Conservation (phyloP, 64 coral and sea anemone species). For the Stichodactyla mertensii region DNA sequence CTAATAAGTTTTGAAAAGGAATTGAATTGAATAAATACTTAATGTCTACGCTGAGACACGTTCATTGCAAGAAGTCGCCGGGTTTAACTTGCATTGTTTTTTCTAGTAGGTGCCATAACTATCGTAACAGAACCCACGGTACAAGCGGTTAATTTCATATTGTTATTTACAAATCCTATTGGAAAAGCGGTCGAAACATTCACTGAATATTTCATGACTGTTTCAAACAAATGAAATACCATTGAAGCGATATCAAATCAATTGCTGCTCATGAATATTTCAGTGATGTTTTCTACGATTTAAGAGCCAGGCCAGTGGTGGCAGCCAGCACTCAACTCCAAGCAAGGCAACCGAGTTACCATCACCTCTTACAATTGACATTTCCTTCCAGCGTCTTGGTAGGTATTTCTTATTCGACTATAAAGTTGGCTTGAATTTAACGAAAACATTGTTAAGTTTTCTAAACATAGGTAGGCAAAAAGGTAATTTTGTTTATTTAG, state of each 20-base stretch:
- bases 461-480: slow-evolving; percentile 14
- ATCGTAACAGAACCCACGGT: slow-evolving; percentile 38
- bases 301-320: slow-evolving; percentile 39
- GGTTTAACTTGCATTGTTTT: slow-evolving; percentile 18
- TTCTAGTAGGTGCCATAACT: not conserved
- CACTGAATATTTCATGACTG: slow-evolving; percentile 59
- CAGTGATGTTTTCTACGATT: slow-evolving; percentile 36
- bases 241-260: slow-evolving; percentile 73
- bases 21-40: slow-evolving; percentile 15
- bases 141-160: slow-evolving; percentile 44
- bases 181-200: slow-evolving; percentile 41
- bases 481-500: slow-evolving; percentile 2
- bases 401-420: not conserved
- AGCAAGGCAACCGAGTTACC: slow-evolving; percentile 1
- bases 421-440: not conserved
- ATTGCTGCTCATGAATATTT: slow-evolving; percentile 63
- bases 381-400: not conserved
- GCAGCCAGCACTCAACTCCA: slow-evolving; percentile 34
- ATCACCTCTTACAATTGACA: slow-evolving; percentile 13
- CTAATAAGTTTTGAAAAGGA: slow-evolving; percentile 12
- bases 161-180: slow-evolving; percentile 48
- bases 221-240: slow-evolving; percentile 66
- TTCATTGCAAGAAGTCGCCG: not conserved
- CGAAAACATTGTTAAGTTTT: slow-evolving; percentile 21
- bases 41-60: slow-evolving; percentile 1